A percentile compares a stretch with the other conserved stretches of the same genome.
These are phyloP conservation scores for Sphecodes monilicornis DNA, from an alignment of 2,888 invertebrate species.

Conservation along the genomic window DNA sequence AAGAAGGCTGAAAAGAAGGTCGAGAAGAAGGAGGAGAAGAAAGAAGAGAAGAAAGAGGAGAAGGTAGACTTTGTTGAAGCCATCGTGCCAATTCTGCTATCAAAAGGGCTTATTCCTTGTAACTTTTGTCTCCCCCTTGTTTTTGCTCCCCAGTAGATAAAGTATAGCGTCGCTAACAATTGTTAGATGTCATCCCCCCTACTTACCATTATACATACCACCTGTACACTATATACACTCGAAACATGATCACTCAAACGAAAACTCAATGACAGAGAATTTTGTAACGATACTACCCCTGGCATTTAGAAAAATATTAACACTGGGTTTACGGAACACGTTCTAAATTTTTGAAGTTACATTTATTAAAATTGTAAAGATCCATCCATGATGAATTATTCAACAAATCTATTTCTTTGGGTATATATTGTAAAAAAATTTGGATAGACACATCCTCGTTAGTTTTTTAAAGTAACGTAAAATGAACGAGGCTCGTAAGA, in stretches of 20 bases:
- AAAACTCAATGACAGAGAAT: neutral
- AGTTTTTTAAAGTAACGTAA: too few relatives aligned
- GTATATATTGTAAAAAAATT: too few relatives aligned
- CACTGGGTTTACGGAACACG: too few relatives aligned
- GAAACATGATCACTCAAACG: slow-evolving; percentile 26
- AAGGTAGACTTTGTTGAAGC: slow-evolving; percentile 73
- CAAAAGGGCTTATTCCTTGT: neutral
- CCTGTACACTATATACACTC: slow-evolving; percentile 4
- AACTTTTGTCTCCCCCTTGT: neutral
- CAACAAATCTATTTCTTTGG: too few relatives aligned
- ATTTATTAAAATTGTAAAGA: too few relatives aligned
- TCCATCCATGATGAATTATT: too few relatives aligned
- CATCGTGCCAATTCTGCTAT: neutral
- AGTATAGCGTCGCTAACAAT: neutral
- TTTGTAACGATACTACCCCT: neutral
- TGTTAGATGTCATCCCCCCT: neutral
- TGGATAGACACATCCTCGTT: too few relatives aligned
- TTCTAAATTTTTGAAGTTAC: too few relatives aligned
- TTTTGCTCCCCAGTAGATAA: neutral
- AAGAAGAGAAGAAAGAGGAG: slow-evolving; percentile 83
- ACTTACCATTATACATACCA: neutral
- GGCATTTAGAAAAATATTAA: too few relatives aligned
- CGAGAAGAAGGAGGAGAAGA: slow-evolving; percentile 78
- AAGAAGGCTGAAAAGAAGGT: slow-evolving; percentile 83
- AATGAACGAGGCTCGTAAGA: too few relatives aligned